These are phyloP conservation scores for Acipenser transmontanus DNA, from an alignment of 2,797 vertebrate species.

Conservation along the genomic window DNA sequence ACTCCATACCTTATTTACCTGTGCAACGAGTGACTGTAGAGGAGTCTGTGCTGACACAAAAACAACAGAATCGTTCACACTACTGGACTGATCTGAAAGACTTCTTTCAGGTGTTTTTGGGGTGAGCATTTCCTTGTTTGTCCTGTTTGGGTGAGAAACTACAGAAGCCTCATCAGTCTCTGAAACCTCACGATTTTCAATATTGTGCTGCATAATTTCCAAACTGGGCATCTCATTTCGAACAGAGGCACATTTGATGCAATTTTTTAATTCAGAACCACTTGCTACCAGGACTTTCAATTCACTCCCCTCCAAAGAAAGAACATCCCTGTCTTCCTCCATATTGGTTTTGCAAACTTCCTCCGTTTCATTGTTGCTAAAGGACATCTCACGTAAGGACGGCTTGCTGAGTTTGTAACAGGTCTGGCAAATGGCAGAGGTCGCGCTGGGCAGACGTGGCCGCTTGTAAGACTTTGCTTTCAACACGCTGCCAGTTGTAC, in stretches of 20 bases:
- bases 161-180: too few relatives aligned
- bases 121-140: not conserved
- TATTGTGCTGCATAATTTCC: not conserved
- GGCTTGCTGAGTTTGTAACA: slow-evolving; percentile 17
- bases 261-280: not conserved
- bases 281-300: not conserved
- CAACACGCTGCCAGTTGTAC: slow-evolving; percentile 12
- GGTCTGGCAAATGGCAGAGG: slow-evolving; percentile 20
- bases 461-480: slow-evolving; percentile 15
- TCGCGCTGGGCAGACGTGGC: slow-evolving; percentile 32
- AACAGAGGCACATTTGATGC: not conserved
- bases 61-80: slow-evolving; percentile 15
- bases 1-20: slow-evolving; percentile 43
- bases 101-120: not conserved
- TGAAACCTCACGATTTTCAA: not conserved
- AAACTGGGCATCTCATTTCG: not conserved
- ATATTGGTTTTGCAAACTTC: slow-evolving; percentile 12
- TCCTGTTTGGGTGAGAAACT: not conserved
- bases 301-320: slow-evolving; percentile 3
- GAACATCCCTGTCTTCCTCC: not conserved
- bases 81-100: not conserved
- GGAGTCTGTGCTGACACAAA: slow-evolving; percentile 31
- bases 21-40: slow-evolving; percentile 32
- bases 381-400: slow-evolving; percentile 31
- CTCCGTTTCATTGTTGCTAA: slow-evolving; percentile 25